These are phyloP conservation scores for Drosophila pachea DNA, from an alignment of 1,140 invertebrate species.

Conservation along the genomic window DNA sequence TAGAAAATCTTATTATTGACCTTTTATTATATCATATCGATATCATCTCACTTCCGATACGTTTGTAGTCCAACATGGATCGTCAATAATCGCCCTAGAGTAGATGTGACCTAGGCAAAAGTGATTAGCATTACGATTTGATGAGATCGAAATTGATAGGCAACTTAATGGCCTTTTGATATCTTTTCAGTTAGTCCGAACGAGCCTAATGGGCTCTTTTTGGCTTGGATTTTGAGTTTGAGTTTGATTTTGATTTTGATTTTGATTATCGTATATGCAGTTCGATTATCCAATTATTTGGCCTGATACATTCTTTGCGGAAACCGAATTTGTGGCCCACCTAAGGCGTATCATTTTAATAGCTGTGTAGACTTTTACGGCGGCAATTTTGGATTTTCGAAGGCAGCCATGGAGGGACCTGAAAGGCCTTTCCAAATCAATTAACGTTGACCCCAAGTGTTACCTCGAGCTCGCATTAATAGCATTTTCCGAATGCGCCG, in stretches of 20 bases:
- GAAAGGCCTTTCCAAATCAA: slow-evolving; percentile 69
- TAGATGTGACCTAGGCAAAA: neutral
- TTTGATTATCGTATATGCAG: neutral
- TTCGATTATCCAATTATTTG: slow-evolving; percentile 24
- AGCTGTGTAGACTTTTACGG: slow-evolving; percentile 30
- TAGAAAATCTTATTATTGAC: neutral
- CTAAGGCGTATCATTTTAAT: slow-evolving; percentile 40
- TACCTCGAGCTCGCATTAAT: slow-evolving; percentile 43
- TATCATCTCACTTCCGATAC: too few relatives aligned
- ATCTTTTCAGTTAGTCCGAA: too few relatives aligned
- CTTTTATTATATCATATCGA: too few relatives aligned
- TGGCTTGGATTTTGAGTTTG: neutral
- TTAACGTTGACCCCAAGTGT: slow-evolving; percentile 64
- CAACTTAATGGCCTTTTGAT: too few relatives aligned
- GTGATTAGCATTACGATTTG: neutral
- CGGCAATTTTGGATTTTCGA: slow-evolving; percentile 23
- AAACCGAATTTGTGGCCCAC: slow-evolving; percentile 21
- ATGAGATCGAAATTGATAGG: too few relatives aligned
- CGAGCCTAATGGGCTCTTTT: neutral
- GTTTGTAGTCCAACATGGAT: too few relatives aligned
- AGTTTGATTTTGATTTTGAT: neutral
- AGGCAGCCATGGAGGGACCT: slow-evolving; percentile 34
- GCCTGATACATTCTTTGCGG: slow-evolving; percentile 28
- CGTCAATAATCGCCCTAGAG: too few relatives aligned
- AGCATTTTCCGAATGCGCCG: slow-evolving; percentile 38